phyloP scores from a whole-genome alignment of 2,797 vertebrate species.

The Linurgus olivaceus region DNA sequence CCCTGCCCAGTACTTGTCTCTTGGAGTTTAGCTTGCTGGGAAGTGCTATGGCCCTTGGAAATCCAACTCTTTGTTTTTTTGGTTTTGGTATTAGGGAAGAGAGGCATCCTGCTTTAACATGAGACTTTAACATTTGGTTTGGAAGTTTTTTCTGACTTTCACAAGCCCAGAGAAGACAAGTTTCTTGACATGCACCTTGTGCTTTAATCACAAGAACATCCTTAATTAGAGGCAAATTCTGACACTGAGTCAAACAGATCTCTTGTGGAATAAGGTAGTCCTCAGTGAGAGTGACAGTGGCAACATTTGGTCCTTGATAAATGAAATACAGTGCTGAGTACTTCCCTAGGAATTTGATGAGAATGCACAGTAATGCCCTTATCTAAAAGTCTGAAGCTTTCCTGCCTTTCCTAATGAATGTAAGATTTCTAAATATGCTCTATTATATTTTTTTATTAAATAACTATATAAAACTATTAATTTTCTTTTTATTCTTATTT shows the following conservation, averaged over 20 bases:
- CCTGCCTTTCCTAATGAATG: neutral
- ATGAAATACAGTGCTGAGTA: neutral
- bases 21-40: neutral
- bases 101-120: neutral
- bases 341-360: slow-evolving; percentile 12
- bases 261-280: slow-evolving; percentile 10
- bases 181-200: slow-evolving; percentile 11
- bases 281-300: slow-evolving; percentile 2
- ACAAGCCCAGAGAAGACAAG: neutral
- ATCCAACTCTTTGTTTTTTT: neutral
- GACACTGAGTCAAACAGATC: slow-evolving; percentile 24
- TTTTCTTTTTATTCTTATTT: slow-evolving; percentile 12
- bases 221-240: slow-evolving; percentile 45
- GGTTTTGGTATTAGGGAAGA: neutral
- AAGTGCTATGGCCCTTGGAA: neutral
- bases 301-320: slow-evolving; percentile 40
- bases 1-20: neutral
- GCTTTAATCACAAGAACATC: slow-evolving; percentile 35
- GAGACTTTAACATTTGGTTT: neutral
- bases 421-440: neutral
- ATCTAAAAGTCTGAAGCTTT: neutral
- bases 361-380: neutral
- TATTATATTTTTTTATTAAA: neutral
- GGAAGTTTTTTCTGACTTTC: slow-evolving; percentile 16
- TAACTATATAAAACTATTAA: neutral